Evolutionary conservation across 2,888 invertebrate species (phyloP).

Genomic region (Orchesellides sinensis): DNA sequence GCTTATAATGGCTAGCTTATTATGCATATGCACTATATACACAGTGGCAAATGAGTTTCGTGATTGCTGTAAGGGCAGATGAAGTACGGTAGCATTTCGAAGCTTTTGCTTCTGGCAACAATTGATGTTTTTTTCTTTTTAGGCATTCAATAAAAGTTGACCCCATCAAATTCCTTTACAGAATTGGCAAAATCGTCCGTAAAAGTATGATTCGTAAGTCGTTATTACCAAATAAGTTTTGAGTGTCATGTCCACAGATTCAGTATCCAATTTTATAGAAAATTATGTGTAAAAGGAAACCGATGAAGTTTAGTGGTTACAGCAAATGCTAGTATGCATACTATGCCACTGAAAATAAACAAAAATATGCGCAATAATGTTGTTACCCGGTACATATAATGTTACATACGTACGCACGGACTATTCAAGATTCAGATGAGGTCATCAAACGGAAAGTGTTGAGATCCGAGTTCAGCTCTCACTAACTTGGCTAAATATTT

Average conservation of each 20-base stretch:
- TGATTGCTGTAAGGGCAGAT: constrained; percentile 8
- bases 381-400: too few species aligned
- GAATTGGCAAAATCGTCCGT: constrained; percentile 48
- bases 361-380: too few species aligned
- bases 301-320: not conserved
- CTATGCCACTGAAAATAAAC: too few species aligned
- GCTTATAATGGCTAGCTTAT: not conserved
- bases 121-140: too few species aligned
- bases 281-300: not conserved
- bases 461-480: not conserved
- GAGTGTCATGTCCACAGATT: constrained; percentile 48
- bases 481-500: too few species aligned
- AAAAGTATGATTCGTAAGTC: constrained; percentile 24
- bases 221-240: constrained; percentile 61
- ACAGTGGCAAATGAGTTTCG: constrained; percentile 9
- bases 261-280: not conserved
- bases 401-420: too few species aligned
- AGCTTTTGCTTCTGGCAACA: too few species aligned
- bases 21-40: not conserved
- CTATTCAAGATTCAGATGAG: too few species aligned
- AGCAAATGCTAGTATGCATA: too few species aligned
- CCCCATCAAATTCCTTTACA: constrained; percentile 6
- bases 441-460: constrained; percentile 54
- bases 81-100: not conserved
- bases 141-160: constrained; percentile 22